Conservation (phyloP, 2,797 vertebrate species). For the Chaunax sp. region DNA sequence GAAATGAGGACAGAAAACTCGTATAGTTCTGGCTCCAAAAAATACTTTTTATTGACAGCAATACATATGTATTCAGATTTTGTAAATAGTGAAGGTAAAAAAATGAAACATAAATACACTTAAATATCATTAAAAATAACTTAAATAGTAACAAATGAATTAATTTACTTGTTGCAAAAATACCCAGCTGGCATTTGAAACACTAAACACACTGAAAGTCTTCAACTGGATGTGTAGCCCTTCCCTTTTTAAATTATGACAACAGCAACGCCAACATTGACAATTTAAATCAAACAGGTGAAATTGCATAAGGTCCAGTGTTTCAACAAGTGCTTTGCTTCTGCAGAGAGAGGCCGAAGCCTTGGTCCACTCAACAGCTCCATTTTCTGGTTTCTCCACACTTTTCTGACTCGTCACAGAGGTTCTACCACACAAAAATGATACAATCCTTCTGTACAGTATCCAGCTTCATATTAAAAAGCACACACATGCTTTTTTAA, state of each 20-base stretch:
- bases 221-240: constrained; percentile 76
- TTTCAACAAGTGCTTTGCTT: constrained; percentile 78
- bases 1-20: constrained; percentile 57
- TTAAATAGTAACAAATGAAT: constrained; percentile 84
- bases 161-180: constrained; percentile 70
- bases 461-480: constrained; percentile 65
- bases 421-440: constrained; percentile 65
- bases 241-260: constrained; percentile 81
- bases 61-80: constrained; percentile 70
- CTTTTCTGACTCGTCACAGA: constrained; percentile 56
- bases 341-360: constrained; percentile 66
- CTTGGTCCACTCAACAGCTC: constrained; percentile 66
- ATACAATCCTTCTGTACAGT: constrained; percentile 67
- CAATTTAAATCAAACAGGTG: constrained; percentile 69
- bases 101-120: constrained; percentile 85
- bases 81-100: constrained; percentile 70
- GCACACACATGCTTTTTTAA: constrained; percentile 46
- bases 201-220: constrained; percentile 72
- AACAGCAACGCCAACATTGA: constrained; percentile 75
- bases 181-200: constrained; percentile 69
- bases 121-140: constrained; percentile 86
- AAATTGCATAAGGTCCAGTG: constrained; percentile 77
- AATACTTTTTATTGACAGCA: constrained; percentile 78
- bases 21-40: constrained; percentile 60
- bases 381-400: constrained; percentile 52